These are phyloP conservation scores for Ispidina lecontei DNA, from an alignment of 2,797 vertebrate genomes.

Conservation along the genomic window DNA sequence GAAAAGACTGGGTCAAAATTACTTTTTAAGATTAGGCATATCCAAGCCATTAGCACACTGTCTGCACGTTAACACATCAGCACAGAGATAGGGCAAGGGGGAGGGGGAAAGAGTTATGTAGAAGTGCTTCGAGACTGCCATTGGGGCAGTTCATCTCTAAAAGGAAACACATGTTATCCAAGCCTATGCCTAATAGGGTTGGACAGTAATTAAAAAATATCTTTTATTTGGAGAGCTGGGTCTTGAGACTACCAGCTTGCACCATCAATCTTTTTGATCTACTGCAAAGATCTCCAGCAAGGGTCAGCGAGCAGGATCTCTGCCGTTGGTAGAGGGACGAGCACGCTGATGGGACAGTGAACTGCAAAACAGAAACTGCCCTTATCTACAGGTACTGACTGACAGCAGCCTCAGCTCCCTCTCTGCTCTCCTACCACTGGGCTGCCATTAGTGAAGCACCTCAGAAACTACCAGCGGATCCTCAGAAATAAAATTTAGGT, in stretches of 20 bases:
- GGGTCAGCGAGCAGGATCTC: conserved; percentile 46
- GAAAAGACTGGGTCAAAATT: conserved; percentile 14
- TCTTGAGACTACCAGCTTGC: conserved; percentile 66
- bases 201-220: conserved; percentile 77
- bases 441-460: neutral
- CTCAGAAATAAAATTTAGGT: neutral
- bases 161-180: conserved; percentile 72
- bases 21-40: conserved; percentile 33
- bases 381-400: neutral
- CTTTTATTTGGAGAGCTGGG: conserved; percentile 71
- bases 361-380: neutral
- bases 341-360: neutral
- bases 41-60: conserved; percentile 52
- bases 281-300: conserved; percentile 48
- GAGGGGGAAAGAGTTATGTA: conserved; percentile 55
- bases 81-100: conserved; percentile 32
- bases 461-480: neutral
- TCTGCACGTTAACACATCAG: conserved; percentile 72
- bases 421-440: neutral
- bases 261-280: conserved; percentile 73
- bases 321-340: conserved; percentile 19
- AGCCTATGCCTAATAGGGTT: conserved; percentile 44
- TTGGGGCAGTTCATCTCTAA: conserved; percentile 67
- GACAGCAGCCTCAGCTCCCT: too few species aligned
- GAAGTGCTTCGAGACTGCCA: conserved; percentile 35